Evolutionary conservation across 2,797 vertebrate genomes (phyloP), one percentile per base, ranked within the genome.

Genomic region (Sebastes miniatus): DNA sequence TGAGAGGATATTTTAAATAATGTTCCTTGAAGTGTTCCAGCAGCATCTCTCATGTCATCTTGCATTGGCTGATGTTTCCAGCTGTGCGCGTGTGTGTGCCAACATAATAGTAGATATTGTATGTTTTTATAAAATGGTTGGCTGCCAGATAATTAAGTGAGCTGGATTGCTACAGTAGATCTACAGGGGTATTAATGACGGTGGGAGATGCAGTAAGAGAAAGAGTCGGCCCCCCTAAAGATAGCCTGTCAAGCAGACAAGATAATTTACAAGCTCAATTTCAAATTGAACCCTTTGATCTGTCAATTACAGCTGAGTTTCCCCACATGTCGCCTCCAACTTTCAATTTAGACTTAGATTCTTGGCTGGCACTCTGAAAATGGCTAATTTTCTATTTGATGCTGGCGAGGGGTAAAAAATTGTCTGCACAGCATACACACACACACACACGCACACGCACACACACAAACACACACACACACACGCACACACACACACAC

Each of bases 241-340:
- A 52, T 20, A 54, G 64, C 8, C 59, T 76, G 81, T 81, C 85
- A 76, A 73, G 78, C 25, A 79, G 56, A 87, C 73, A 57, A 84
- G 81, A 88, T 87, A 84, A 92, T 93, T 57, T 87, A 89, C 63
- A 77, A 85, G 73, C 70, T 87, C 52, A 81, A 16, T 73, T 87
- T 80, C 83, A 89, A 84, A 83, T 77, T 75, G 79, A 86, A 88
- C 57, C 34, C 58, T 87, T 85, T 83, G 80, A 89, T 87, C 78
- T 76, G 77, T 81, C 81, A 81, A 8, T 73, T 77, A 76, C 61
- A 66, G 71, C 66, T 72, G 52, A 70, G 32, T 59, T 72, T 59
- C 62, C 57, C 18, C 32, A 4, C 74, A 52, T 47, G 31, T n/a
- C 39, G 56, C 39, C 39, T 73, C 11, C 27, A 57, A 20, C 50